These are phyloP conservation scores for Campoletis sonorensis DNA, from an alignment of 1,140 invertebrate species.

Conservation along the genomic window DNA sequence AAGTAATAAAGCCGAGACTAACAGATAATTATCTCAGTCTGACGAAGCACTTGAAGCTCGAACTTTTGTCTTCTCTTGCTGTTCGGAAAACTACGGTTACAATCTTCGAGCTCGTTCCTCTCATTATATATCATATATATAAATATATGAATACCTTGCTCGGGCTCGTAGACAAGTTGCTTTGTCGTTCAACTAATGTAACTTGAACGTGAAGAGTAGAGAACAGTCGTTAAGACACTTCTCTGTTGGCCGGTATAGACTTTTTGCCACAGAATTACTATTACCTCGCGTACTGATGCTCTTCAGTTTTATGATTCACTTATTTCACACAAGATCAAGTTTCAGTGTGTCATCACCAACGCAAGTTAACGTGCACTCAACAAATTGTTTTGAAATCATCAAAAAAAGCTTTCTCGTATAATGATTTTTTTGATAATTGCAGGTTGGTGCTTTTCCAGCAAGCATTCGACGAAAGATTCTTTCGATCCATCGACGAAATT, in stretches of 20 bases:
- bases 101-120: background rate
- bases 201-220: background rate
- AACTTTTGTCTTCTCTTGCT: slow-evolving; percentile 5
- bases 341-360: too few species aligned
- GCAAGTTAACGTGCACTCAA: too few species aligned
- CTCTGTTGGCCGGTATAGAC: background rate
- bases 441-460: too few species aligned
- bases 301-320: too few species aligned
- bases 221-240: slow-evolving; percentile 1
- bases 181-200: background rate
- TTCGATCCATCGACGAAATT: too few species aligned
- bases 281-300: too few species aligned
- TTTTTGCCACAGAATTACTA: background rate
- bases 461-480: too few species aligned
- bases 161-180: background rate
- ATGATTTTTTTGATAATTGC: too few species aligned
- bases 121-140: background rate
- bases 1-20: background rate
- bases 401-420: too few species aligned
- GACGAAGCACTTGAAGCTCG: background rate
- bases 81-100: background rate
- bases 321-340: too few species aligned
- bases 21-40: background rate
- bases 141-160: too few species aligned
- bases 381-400: too few species aligned